Percentiles rank a stretch among this genome's conserved stretches.
phyloP scores from a whole-genome alignment of 2,797 vertebrate species.

The Echeneis naucrates region DNA sequence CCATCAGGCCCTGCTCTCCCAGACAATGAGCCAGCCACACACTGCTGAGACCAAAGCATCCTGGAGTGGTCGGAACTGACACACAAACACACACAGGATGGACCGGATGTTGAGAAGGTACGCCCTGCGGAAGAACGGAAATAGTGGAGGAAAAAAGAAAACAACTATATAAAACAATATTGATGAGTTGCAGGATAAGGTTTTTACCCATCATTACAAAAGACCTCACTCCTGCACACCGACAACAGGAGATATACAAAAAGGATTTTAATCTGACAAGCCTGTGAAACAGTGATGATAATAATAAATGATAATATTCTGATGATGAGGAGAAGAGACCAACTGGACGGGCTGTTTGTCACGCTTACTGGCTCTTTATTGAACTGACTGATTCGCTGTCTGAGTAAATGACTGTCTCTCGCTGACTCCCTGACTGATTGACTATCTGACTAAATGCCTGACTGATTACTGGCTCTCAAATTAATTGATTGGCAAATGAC shows the following conservation, averaged over 20 bases:
- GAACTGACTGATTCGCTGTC: no score
- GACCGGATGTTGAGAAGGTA: slow-evolving; percentile 63
- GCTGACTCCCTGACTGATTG: not conserved
- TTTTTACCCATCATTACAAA: slow-evolving; percentile 40
- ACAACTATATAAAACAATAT: slow-evolving; percentile 65
- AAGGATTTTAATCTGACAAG: no score
- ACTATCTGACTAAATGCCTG: no score
- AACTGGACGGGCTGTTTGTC: no score
- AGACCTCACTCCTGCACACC: not conserved
- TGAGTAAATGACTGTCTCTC: no score
- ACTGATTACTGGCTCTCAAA: no score
- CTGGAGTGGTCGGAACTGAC: slow-evolving; percentile 39
- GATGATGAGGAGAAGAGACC: no score
- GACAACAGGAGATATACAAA: no score
- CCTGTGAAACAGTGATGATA: no score
- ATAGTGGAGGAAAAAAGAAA: slow-evolving; percentile 60
- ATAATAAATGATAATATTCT: no score
- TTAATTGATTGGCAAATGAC: no score
- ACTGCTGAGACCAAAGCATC: slow-evolving; percentile 50
- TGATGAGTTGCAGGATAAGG: slow-evolving; percentile 60
- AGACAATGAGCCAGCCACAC: slow-evolving; percentile 78
- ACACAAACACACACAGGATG: slow-evolving; percentile 50
- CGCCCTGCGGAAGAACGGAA: slow-evolving; percentile 76
- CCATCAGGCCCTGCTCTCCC: slow-evolving; percentile 81
- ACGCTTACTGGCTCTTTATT: no score